Evolutionary conservation across 2,888 invertebrate species (phyloP).

Genomic region (Melipona beecheii): DNA sequence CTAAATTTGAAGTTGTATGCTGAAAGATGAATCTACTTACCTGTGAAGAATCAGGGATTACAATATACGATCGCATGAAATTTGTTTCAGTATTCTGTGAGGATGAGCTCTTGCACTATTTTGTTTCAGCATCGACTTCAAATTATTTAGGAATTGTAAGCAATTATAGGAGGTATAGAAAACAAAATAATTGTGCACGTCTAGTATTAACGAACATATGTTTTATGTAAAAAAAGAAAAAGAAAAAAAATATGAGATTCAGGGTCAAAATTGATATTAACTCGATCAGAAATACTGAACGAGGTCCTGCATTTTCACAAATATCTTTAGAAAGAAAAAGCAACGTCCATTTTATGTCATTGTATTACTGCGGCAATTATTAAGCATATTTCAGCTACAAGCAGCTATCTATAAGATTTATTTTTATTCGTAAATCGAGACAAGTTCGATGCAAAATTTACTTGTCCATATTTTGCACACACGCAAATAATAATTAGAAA

Average conservation of each 20-base stretch:
- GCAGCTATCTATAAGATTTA: constrained; percentile 69
- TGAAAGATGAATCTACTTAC: constrained; percentile 60
- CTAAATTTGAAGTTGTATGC: constrained; percentile 59
- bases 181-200: constrained; percentile 77
- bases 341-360: constrained; percentile 68
- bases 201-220: constrained; percentile 77
- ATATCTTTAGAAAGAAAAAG: constrained; percentile 68
- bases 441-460: constrained; percentile 55
- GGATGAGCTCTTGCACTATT: constrained; percentile 57
- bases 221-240: constrained; percentile 57
- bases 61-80: constrained; percentile 53
- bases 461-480: constrained; percentile 50
- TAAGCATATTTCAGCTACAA: constrained; percentile 66
- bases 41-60: constrained; percentile 65
- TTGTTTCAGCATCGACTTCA: constrained; percentile 71
- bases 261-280: constrained; percentile 69
- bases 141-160: constrained; percentile 73
- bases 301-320: constrained; percentile 80
- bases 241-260: constrained; percentile 66
- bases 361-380: constrained; percentile 72
- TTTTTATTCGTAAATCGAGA: constrained; percentile 61
- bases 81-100: constrained; percentile 62
- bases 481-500: constrained; percentile 33
- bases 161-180: constrained; percentile 66
- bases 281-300: constrained; percentile 61